Evolutionary conservation across 2,797 vertebrate genomes (phyloP), one percentile per base, ranked within the genome.

Genomic region (Falco naumanni): DNA sequence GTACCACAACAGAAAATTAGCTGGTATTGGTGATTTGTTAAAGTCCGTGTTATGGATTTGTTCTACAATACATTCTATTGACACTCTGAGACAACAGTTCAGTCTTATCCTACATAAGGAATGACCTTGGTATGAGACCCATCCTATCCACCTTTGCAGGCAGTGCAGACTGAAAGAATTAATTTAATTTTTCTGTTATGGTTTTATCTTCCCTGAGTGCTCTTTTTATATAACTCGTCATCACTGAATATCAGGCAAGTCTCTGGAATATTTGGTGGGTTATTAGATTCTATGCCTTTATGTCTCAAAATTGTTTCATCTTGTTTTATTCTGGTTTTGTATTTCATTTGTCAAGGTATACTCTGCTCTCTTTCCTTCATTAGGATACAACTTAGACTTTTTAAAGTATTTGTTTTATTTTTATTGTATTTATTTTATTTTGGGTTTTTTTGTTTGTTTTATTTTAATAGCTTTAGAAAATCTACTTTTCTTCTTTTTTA

Each of bases 181-280:
- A 87, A 89, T 93, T 74, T 89, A 76, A 89, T 54, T 76, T 94
- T 79, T 82, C 39, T 91, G 56, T 66, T 85, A 51, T 6, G 60
- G 57, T 93, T 96, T 95, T 96, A 68, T 93, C 85, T 96, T 93
- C 48, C 75, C 64, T 37, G 20, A 92, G 71, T 87, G 68, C 57
- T 89, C 34, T 77, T 90, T 92, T 74, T 85, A 50, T 89, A 6
- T 85, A 92, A 64, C 69, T 91, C 57, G 16, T 84, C 90, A 85
- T 90, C 74, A 82, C 59, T 34, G 63, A 93, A 63, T 92, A 92
- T 90, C 68, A 91, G 87, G 66, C 64, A 54, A 95, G 39, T 91
- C 89, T 95, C 81, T 96, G 81, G 60, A 93, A 85, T 77, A 89
- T 94, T 70, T 94, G 10, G n/a, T 80, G n/a, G 51, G 19, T 84